Conservation (phyloP, 2,888 invertebrate species). For the Erannis defoliaria region DNA sequence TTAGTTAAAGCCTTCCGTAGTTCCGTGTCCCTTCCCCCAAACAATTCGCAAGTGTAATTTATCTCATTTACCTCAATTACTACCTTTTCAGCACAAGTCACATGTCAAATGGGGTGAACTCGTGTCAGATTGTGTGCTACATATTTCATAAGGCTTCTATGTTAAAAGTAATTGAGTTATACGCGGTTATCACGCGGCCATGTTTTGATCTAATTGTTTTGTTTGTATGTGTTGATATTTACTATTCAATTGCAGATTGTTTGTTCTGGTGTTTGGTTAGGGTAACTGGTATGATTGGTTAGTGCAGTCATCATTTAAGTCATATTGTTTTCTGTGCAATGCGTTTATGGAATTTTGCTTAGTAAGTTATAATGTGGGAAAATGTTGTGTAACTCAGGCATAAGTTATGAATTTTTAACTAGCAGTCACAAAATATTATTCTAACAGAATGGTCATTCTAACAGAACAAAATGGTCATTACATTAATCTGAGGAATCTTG, state of each 20-base stretch:
- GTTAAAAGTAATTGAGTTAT: conserved; percentile 44
- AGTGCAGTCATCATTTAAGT: neutral
- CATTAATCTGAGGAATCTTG: no score
- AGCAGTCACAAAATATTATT: no score
- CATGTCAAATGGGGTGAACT: conserved; percentile 73
- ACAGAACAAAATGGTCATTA: no score
- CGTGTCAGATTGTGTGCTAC: conserved; percentile 58
- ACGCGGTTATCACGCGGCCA: conserved; percentile 17
- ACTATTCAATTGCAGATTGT: conserved; percentile 27
- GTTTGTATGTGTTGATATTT: conserved; percentile 31
- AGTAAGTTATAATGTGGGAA: no score
- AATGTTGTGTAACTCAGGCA: no score
- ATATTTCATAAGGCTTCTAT: conserved; percentile 56
- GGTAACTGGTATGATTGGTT: conserved; percentile 11
- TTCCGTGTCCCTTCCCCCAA: conserved; percentile 57
- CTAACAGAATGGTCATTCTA: no score
- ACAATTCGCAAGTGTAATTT: conserved; percentile 75
- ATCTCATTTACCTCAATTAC: conserved; percentile 82
- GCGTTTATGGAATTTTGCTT: neutral
- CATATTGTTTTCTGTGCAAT: neutral
- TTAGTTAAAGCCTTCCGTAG: conserved; percentile 12
- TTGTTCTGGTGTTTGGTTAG: conserved; percentile 15
- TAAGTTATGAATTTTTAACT: no score
- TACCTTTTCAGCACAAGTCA: conserved; percentile 71
- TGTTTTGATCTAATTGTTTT: conserved; percentile 33